A percentile compares a stretch with the other conserved stretches of the same genome.
These are phyloP conservation scores for Polydrusus tereticollis DNA, from an alignment of 2,888 invertebrate species.

Conservation along the genomic window DNA sequence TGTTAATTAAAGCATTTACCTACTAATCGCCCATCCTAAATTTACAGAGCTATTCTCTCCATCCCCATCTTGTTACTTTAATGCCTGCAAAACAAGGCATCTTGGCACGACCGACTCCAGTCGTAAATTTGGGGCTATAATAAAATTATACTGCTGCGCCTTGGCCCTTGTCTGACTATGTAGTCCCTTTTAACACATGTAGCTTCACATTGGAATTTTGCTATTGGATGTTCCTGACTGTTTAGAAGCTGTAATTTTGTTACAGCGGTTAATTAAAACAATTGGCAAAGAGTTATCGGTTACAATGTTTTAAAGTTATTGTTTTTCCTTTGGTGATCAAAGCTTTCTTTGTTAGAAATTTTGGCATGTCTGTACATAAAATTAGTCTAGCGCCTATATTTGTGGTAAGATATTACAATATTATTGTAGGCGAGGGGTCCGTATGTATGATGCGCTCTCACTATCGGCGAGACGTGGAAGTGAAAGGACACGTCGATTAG, in stretches of 20 bases:
- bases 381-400: no score
- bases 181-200: constrained; percentile 31
- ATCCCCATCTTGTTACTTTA: constrained; percentile 47
- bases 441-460: no score
- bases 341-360: no score
- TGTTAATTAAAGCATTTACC: constrained; percentile 48
- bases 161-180: constrained; percentile 33
- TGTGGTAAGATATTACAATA: no score
- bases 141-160: constrained; percentile 45
- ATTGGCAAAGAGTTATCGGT: not conserved
- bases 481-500: no score
- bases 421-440: no score
- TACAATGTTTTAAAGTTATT: not conserved
- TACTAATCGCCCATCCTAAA: constrained; percentile 44
- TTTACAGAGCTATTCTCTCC: constrained; percentile 44
- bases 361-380: no score
- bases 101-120: constrained; percentile 43
- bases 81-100: constrained; percentile 43
- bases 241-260: not conserved
- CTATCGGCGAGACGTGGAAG: no score
- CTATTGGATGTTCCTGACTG: not conserved
- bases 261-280: not conserved
- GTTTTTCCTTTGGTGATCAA: not conserved
- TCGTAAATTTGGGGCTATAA: constrained; percentile 44
- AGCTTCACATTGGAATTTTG: constrained; percentile 21